Evolutionary conservation across 1,140 invertebrate genomes (phyloP), one percentile per base, ranked within the genome.

Genomic region (Cylas formicarius): DNA sequence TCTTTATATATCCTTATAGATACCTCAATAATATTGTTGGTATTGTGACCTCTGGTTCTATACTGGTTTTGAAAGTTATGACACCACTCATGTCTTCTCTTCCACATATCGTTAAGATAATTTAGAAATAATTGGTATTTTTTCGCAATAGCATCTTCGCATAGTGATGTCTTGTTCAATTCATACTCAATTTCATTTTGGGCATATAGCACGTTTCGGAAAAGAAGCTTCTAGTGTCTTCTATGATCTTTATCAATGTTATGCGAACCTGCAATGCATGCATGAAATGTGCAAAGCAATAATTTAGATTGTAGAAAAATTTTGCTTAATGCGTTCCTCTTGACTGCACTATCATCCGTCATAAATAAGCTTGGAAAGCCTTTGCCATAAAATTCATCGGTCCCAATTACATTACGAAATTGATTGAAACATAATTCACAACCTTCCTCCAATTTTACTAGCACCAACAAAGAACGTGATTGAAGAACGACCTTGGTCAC

Each of bases 391-490:
- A 17, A 20, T 35, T 22, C 27, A 29, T 13, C 23, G 14, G 11
- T 7, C 26, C 18, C 41, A 47, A 40, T 36, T 50, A 17, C 21
- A 42, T 39, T 50, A 34, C 9, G 35, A 14, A 17, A 46, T 33
- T n/a, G 16, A 33, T 21, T 42, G 21, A 40, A 45, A 44, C 19
- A 50, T 31, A 29, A 50, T 40, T 18, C 41, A 45, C 17, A 44
- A 35, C 40, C 45, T 31, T 13, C 18, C 48, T 19, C 34, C 48
- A 47, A 50, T 47, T 50, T 50, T 50, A 13, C 9, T 22, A 26
- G 44, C 48, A 16, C 24, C 31, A 10, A 50, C 44, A 17, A 50
- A 17, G 32, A 50, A 50, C 39, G 48, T 45, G 22, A 49, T 42
- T 37, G 28, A 45, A 2, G 41, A 26, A 24, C 20, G 18, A 5